These are phyloP conservation scores for Meandrusa payeni DNA, from an alignment of 2,888 invertebrate species.

Conservation along the genomic window DNA sequence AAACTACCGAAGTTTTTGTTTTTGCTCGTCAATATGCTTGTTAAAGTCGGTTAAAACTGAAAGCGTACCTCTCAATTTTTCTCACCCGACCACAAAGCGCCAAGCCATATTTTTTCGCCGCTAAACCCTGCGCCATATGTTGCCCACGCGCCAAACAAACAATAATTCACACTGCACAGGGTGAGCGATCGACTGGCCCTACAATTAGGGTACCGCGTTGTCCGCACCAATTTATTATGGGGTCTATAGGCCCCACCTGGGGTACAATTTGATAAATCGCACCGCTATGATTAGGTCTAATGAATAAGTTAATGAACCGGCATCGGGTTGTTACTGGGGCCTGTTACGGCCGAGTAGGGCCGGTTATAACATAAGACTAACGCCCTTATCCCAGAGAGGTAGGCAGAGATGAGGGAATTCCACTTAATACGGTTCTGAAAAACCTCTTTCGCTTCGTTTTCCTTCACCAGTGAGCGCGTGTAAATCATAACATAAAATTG, in stretches of 20 bases:
- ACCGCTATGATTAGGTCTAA: constrained; percentile 28
- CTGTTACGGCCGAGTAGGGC: no score
- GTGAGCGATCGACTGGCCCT: constrained; percentile 25
- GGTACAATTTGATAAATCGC: constrained; percentile 31
- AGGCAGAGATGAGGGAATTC: no score
- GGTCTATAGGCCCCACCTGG: constrained; percentile 30
- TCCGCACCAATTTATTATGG: constrained; percentile 30
- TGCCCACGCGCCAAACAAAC: constrained; percentile 11
- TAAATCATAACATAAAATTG: no score
- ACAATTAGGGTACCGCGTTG: constrained; percentile 30
- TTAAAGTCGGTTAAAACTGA: no score
- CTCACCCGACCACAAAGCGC: neutral
- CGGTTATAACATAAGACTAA: no score
- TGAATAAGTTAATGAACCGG: constrained; percentile 26
- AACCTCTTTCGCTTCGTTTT: no score
- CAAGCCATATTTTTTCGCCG: constrained; percentile 9
- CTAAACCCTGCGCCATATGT: constrained; percentile 21
- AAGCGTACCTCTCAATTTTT: constrained; percentile 16
- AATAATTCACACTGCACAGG: constrained; percentile 15
- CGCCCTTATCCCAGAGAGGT: no score
- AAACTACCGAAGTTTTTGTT: no score
- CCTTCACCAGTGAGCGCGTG: no score
- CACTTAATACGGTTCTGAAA: no score
- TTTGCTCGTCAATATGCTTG: no score
- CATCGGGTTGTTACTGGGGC: neutral